phyloP scores from a whole-genome alignment of 2,113 vertebrate genomes.

The Prinia subflava region DNA sequence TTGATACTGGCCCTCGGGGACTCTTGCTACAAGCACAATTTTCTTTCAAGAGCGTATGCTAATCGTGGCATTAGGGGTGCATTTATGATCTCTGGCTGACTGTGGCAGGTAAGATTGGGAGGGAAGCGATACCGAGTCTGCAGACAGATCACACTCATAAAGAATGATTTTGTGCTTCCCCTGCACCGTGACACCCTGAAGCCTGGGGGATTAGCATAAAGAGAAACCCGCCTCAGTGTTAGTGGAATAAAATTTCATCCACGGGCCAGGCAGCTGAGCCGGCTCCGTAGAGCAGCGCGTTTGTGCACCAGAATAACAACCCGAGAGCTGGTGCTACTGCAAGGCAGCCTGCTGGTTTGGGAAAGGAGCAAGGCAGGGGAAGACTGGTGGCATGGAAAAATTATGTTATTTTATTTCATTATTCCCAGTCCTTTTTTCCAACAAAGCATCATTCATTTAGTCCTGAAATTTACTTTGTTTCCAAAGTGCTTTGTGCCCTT shows the following conservation, averaged over 20 bases:
- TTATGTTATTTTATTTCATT: neutral
- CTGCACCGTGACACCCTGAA: neutral
- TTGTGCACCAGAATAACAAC: neutral
- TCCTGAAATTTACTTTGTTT: neutral
- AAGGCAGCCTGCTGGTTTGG: neutral
- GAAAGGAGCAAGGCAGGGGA: neutral
- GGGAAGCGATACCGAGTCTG: neutral
- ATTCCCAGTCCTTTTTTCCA: neutral
- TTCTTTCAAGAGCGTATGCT: slow-evolving; percentile 54
- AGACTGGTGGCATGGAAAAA: neutral
- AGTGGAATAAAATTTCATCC: slow-evolving; percentile 5
- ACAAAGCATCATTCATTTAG: neutral
- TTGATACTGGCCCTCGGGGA: slow-evolving; percentile 43
- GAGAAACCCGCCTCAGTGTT: neutral
- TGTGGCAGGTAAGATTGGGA: slow-evolving; percentile 50
- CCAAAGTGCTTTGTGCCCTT: neutral
- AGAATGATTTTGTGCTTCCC: slow-evolving; percentile 33
- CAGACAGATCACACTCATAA: slow-evolving; percentile 32
- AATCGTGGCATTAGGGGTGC: slow-evolving; percentile 46
- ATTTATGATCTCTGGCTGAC: slow-evolving; percentile 47
- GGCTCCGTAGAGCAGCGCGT: accelerated
- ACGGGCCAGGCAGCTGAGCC: neutral
- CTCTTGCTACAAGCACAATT: slow-evolving; percentile 48
- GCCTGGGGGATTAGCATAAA: slow-evolving; percentile 8
- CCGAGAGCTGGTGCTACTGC: neutral